Evolutionary conservation across 2,888 invertebrate species (phyloP), one percentile per base, ranked within the genome.

Genomic region (Diarsia mendica): DNA sequence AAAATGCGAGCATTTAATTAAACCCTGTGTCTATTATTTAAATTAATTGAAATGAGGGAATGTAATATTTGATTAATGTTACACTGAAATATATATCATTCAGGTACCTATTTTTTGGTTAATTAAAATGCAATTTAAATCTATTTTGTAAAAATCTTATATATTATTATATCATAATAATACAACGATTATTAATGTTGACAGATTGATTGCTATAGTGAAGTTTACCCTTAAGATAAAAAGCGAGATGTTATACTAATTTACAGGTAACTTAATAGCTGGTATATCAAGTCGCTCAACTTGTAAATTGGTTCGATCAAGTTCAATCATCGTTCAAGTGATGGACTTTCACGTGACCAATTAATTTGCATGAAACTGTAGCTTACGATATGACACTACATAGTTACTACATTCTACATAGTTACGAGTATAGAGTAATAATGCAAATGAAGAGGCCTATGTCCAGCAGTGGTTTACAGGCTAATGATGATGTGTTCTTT

Each of bases 281-380:
- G 9, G 18, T 33, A 23, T 49, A 60, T n/a, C 10, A 39, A n/a
- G n/a, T 48, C 20, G 3, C 64, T 28, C 23, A 78, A 49, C 53
- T 46, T 46, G 49, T 64, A 60, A 72, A 79, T 79, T 65, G 33
- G 39, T 51, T 80, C 51, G 55, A 79, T 77, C 33, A 73, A 77
- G 55, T 80, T 72, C 39, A 79, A 51, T 69, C 63, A 55, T 13
- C 20, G 63, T 39, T 23, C 64, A 58, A 71, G 63, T 71, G 33
- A 49, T 20, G 79, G 44, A 15, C 33, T 33, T 55, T 72, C 49
- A 55, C 46, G 55, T 15, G 44, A 44, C 64, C 49, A 64, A 64
- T 33, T 64, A 58, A 79, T 79, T 79, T 79, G 55, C 55, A 77
- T 79, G 33, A 64, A 33, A 64, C 49, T 63, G 13, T 15, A 28